Evolutionary conservation across 2,797 vertebrate genomes (phyloP).

Genomic region (Dendrocincla fuliginosa): DNA sequence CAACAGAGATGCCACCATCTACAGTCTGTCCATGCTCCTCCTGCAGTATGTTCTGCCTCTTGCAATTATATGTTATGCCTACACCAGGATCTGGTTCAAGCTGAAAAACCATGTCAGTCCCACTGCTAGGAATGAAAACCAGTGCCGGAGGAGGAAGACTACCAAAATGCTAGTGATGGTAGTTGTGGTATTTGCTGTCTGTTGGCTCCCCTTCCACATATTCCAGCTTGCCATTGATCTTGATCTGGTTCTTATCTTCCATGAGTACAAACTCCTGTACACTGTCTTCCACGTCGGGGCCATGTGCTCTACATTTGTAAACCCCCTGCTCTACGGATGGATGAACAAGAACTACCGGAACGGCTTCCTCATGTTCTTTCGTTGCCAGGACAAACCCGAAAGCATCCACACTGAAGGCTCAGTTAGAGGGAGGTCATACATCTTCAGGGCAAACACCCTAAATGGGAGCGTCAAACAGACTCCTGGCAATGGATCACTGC

Average conservation of each 20-base stretch:
- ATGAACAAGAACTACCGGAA: constrained; percentile 97
- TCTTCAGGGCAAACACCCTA: constrained; percentile 78
- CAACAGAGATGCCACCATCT: constrained; percentile 88
- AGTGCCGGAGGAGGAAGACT: constrained; percentile 86
- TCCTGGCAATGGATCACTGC: constrained; percentile 77
- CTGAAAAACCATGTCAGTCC: constrained; percentile 90
- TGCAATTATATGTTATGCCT: constrained; percentile 89
- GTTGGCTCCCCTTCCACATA: constrained; percentile 91
- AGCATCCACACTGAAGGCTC: constrained; percentile 87
- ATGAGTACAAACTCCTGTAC: constrained; percentile 92
- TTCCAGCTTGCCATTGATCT: constrained; percentile 91
- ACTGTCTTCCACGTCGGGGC: constrained; percentile 90
- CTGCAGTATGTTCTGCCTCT: constrained; percentile 89
- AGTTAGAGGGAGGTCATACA: constrained; percentile 80
- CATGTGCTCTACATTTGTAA: constrained; percentile 92
- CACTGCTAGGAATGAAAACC: constrained; percentile 82
- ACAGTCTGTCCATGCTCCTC: constrained; percentile 91
- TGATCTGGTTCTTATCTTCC: constrained; percentile 85
- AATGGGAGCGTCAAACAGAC: constrained; percentile 76
- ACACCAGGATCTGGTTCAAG: constrained; percentile 92
- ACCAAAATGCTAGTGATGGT: constrained; percentile 92
- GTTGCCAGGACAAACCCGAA: constrained; percentile 87
- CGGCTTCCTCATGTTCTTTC: constrained; percentile 91
- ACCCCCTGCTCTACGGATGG: constrained; percentile 92
- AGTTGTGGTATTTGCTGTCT: constrained; percentile 89